Evolutionary conservation across 1,140 invertebrate species (phyloP), one percentile per base, ranked within the genome.

Genomic region (Anthonomus grandis): DNA sequence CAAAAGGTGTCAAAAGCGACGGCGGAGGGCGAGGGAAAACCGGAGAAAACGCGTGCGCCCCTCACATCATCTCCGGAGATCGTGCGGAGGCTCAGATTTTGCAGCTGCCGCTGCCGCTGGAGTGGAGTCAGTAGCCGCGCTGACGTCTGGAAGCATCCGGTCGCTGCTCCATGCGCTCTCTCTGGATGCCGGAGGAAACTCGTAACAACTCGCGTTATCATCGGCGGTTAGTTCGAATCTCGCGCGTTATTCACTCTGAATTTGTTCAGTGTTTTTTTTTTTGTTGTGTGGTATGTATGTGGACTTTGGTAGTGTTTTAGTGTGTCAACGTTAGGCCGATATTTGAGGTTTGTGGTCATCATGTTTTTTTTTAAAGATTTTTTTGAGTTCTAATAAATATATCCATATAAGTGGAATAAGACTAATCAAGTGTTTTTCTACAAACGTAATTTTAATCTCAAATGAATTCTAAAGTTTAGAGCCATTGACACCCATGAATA

Each of bases 1-100:
- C 59, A 61, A 49, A n/a, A 61, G 53, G 59, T 61, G 59, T 56
- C 59, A 52, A 53, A 42, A n/a, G n/a, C n/a, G n/a, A n/a, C n/a
- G n/a, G n/a, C n/a, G n/a, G 46, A 57, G 59, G 37, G 39, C 48
- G 44, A 19, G 27, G 49, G 21, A n/a, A n/a, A n/a, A 36, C 38
- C 27, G 47, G 38, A 51, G 53, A 51, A 50, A 54, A 57, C 45
- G 59, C 59, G 46, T 61, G 59, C 59, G 59, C 59, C 17, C 19
- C 17, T 18, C n/a, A n/a, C n/a, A n/a, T 31, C 42, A 24, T 48
- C 34, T 46, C 15, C 13, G 25, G 46, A 25, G 47, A 52, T 46
- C 52, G 47, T 37, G 52, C 41, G 34, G 23, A 51, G 47, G 47
- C 49, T 56, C 59, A 61, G 52, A 56, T 57, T 61, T 56, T 57